Conservation (phyloP, 2,113 vertebrate genomes). For the Percopsis transmontana region DNA sequence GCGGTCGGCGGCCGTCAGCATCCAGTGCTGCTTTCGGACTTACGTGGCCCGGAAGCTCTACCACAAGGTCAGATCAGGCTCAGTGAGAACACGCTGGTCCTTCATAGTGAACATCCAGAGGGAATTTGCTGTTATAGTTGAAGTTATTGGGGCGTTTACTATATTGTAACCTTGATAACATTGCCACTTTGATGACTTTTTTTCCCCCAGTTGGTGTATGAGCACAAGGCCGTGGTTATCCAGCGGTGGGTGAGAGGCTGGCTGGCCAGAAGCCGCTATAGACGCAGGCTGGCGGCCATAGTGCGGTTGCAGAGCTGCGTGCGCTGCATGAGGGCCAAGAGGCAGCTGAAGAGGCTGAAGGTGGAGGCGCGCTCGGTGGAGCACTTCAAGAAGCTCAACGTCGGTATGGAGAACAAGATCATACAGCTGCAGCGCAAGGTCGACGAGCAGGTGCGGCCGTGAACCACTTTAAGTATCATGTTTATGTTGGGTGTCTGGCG, state of each 20-base stretch:
- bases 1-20: slow-evolving; percentile 78
- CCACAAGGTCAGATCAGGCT: slow-evolving; percentile 77
- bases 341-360: slow-evolving; percentile 89
- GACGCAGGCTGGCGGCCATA: slow-evolving; percentile 74
- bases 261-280: slow-evolving; percentile 80
- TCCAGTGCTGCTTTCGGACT: slow-evolving; percentile 86
- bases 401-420: slow-evolving; percentile 98
- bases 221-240: slow-evolving; percentile 86
- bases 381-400: slow-evolving; percentile 91
- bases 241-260: slow-evolving; percentile 89
- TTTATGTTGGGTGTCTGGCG: too few species aligned
- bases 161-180: too few species aligned
- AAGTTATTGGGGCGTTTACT: too few species aligned
- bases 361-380: slow-evolving; percentile 94
- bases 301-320: slow-evolving; percentile 92
- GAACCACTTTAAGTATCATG: too few species aligned
- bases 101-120: not conserved
- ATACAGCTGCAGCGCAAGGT: slow-evolving; percentile 94
- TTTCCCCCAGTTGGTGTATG: slow-evolving; percentile 81
- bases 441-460: slow-evolving; percentile 86
- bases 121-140: too few species aligned
- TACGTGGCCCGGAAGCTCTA: slow-evolving; percentile 84
- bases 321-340: slow-evolving; percentile 88
- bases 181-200: too few species aligned
- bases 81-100: not conserved